Evolutionary conservation across 2,113 vertebrate species (phyloP), one percentile per base, ranked within the genome.

Genomic region (Perca schrenkii): DNA sequence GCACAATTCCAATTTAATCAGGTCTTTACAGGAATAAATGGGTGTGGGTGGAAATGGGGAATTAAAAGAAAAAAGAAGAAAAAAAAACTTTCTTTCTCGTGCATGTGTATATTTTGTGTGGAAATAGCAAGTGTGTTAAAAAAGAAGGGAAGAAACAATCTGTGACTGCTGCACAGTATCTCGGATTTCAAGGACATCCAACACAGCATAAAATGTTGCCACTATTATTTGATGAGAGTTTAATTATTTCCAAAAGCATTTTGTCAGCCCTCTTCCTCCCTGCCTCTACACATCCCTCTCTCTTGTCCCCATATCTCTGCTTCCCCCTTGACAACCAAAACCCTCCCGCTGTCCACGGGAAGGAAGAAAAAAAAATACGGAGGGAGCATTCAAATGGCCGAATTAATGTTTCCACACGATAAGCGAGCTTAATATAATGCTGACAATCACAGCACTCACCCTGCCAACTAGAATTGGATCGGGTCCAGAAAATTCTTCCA

Each of bases 401-500:
- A 95, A 95, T 94, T 92, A 95, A 95, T 95, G 94, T 95, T 94
- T 94, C 90, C 90, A 90, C 88, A 87, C 11, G 93, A 96, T 95
- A 94, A 96, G 93, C 91, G 82, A 95, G 94, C 93, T 94, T 95
- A 94, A 95, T 95, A 95, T 94, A 93, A 94, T 84, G 93, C 92
- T 88, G 95, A 95, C 93, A 95, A 94, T 94, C 87, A 90, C 91
- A 89, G 91, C 88, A 93, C 98, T 97, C 97, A 99, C 98, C 97
- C 98, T 97, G 96, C 98, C 98, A 96, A 99, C 98, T 8, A 99
- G 96, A 90, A 99, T 99, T 93, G 98, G 97, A 97, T 99, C 98
- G 49, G 97, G 98, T 97, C 98, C 98, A 97, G 98, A 98, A 95
- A 99, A 99, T 93, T 99, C 98, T 96, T 99, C 98, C 94, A 99